phyloP scores from a whole-genome alignment of 2,888 invertebrate species.

The Alentia gelatinosa region DNA sequence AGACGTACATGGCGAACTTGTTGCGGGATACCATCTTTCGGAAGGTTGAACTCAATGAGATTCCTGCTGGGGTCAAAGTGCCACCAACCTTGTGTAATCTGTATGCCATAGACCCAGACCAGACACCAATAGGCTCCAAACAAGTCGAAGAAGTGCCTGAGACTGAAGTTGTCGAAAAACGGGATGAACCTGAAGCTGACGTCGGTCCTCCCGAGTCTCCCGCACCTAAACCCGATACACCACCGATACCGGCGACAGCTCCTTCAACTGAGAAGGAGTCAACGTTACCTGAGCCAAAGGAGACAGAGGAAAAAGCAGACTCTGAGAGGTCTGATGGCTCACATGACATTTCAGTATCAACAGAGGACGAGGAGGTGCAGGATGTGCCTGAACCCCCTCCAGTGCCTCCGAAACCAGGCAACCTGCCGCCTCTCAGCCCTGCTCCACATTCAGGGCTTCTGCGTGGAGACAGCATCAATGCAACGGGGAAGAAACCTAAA shows the following conservation, averaged over 20 bases:
- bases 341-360: not conserved
- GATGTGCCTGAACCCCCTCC: slow-evolving; percentile 57
- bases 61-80: slow-evolving; percentile 60
- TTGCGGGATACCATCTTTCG: slow-evolving; percentile 63
- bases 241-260: not conserved
- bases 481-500: slow-evolving; percentile 8
- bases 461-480: not conserved
- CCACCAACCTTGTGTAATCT: slow-evolving; percentile 60
- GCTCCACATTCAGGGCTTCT: not conserved
- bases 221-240: not conserved
- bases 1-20: slow-evolving; percentile 61
- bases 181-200: not conserved
- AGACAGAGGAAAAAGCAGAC: not conserved
- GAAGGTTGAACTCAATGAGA: slow-evolving; percentile 55
- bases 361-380: not conserved
- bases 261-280: not conserved
- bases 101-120: slow-evolving; percentile 62
- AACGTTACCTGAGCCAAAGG: not conserved
- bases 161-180: not conserved
- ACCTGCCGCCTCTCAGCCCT: slow-evolving; percentile 60
- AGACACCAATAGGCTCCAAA: slow-evolving; percentile 19
- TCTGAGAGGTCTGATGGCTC: not conserved
- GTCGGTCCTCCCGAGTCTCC: not conserved
- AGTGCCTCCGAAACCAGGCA: slow-evolving; percentile 66
- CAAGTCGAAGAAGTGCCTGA: not conserved